These are phyloP conservation scores for Macropus fuliginosus DNA, from an alignment of 2,797 vertebrate genomes.

Conservation along the genomic window DNA sequence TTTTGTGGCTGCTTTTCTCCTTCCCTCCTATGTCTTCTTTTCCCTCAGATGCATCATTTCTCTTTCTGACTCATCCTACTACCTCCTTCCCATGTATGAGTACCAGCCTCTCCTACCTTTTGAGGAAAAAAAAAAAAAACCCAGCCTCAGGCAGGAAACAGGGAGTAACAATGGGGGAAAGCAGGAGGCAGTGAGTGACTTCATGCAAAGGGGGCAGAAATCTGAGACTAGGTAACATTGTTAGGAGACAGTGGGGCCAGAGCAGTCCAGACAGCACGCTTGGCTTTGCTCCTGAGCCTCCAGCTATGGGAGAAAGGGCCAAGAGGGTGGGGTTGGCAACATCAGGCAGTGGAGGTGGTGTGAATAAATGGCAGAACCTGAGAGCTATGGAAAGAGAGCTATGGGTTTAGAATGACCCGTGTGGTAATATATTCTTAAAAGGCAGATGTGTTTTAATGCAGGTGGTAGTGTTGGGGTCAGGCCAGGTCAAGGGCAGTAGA, in stretches of 20 bases:
- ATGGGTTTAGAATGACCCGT: not conserved
- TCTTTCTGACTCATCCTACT: not conserved
- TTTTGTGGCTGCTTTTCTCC: not conserved
- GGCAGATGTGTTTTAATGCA: not conserved
- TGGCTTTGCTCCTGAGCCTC: accelerated
- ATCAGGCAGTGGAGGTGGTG: not conserved
- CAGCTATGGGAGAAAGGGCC: not conserved
- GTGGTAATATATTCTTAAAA: not conserved
- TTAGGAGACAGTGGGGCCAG: not conserved
- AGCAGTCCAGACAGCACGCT: too few relatives aligned
- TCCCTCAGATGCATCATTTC: not conserved
- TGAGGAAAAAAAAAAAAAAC: not conserved
- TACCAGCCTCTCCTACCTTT: not conserved
- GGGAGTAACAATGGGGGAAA: not conserved
- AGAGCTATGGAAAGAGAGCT: too few relatives aligned
- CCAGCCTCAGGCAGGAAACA: not conserved
- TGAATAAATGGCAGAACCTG: not conserved
- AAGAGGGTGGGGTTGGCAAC: not conserved
- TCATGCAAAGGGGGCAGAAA: not conserved
- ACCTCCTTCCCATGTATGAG: not conserved
- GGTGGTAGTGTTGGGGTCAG: not conserved
- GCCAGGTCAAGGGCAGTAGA: not conserved
- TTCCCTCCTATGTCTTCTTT: not conserved
- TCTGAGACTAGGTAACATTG: not conserved
- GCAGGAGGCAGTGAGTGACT: not conserved